These are phyloP conservation scores for Phymanthus crucifer DNA, from an alignment of 92 coral and sea anemone genomes.

Conservation along the genomic window DNA sequence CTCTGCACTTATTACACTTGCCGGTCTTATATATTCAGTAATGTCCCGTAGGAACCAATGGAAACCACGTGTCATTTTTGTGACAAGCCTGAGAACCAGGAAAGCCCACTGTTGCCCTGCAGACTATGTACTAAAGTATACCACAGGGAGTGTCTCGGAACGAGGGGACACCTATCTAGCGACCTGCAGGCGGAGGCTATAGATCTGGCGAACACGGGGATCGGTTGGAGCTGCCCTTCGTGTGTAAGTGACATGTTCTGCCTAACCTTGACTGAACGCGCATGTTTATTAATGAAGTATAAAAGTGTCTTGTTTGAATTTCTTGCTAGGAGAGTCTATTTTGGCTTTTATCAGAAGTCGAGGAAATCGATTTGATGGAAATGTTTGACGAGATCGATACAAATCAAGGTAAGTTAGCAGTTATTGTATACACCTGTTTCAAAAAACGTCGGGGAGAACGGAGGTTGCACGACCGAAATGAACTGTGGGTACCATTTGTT, in stretches of 20 bases:
- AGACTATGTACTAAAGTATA: constrained; percentile 52
- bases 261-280: not conserved
- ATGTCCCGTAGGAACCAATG: constrained; percentile 2
- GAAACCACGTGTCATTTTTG: constrained; percentile 45
- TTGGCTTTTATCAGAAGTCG: constrained; percentile 48
- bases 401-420: constrained; percentile 36
- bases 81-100: constrained; percentile 1
- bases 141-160: constrained; percentile 55
- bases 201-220: constrained; percentile 24
- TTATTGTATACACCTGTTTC: too few species aligned
- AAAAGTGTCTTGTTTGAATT: not conserved
- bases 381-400: constrained; percentile 58
- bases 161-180: constrained; percentile 48
- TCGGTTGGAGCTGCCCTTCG: constrained; percentile 62
- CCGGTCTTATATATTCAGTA: not conserved
- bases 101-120: constrained; percentile 18
- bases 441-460: too few species aligned
- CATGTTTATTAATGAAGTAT: not conserved
- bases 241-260: constrained; percentile 43
- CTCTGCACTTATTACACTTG: not conserved
- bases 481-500: too few species aligned
- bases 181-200: constrained; percentile 26
- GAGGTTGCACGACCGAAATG: too few species aligned
- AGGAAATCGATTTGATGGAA: constrained; percentile 66
- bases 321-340: constrained; percentile 54